Base-by-base conservation (phyloP, 2,797 vertebrate genomes). In the Geotrypetes seraphini region DNA sequence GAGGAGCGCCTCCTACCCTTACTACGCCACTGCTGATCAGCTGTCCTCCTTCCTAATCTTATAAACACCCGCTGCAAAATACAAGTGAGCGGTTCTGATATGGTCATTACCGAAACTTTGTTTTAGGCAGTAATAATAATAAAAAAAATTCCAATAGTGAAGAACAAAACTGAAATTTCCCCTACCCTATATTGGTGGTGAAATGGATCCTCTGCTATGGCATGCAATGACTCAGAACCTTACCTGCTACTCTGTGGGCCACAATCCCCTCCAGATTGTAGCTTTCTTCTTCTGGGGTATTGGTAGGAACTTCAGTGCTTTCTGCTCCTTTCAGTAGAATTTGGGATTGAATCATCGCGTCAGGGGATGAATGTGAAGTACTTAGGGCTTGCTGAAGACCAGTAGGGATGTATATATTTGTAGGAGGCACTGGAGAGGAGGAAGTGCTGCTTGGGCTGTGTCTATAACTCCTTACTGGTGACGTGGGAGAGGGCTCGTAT, bases 191-290 rank as follows among this genome's bases (percentile, higher is more conserved):
- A n/a, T n/a, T n/a, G n/a, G n/a, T n/a, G n/a, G n/a, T n/a, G n/a
- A n/a, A n/a, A n/a, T n/a, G n/a, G n/a, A n/a, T n/a, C n/a, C n/a
- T n/a, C n/a, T n/a, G n/a, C n/a, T n/a, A n/a, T n/a, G n/a, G n/a
- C n/a, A n/a, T n/a, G n/a, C n/a, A n/a, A n/a, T n/a, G n/a, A n/a
- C 33, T 36, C 44, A 43, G 61, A 23, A 12, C 30, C 85, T 83
- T 90, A 97, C 96, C 96, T 76, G 96, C 96, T 33, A 99, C 84
- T 47, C 96, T 83, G 33, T 97, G 91, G 39, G 93, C 92, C 53
- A 99, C 96, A 52, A 99, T 79, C 25, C 96, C 96, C 56, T 94
- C 91, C 43, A 97, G 68, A 31, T 85, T 90, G 73, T 93, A 83
- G 8, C 74, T 84, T 22, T 83, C 83, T 26, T 88, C 85, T 36